These are phyloP conservation scores for Phoxinus phoxinus DNA, from an alignment of 2,113 vertebrate genomes.

Conservation along the genomic window DNA sequence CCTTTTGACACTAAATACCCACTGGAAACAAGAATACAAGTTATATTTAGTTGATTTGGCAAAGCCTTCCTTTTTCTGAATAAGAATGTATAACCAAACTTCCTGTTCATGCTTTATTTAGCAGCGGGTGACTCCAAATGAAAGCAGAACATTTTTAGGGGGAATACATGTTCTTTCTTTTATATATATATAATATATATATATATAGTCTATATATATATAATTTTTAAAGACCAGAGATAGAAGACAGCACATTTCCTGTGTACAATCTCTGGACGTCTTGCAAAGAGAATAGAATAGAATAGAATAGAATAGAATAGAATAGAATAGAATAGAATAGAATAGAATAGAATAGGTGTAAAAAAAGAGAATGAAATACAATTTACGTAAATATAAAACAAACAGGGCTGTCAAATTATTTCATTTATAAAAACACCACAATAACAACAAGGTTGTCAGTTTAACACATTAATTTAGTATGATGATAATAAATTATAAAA, in stretches of 20 bases:
- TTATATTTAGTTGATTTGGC: background rate
- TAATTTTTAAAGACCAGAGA: background rate
- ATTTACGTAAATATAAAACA: background rate
- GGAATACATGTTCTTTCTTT: background rate
- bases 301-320: background rate
- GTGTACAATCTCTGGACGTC: background rate
- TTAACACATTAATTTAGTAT: background rate
- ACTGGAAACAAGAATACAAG: conserved; percentile 17
- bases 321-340: too few relatives aligned
- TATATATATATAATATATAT: too few relatives aligned
- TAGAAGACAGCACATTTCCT: background rate
- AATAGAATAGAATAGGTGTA: too few relatives aligned
- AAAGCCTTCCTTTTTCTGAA: background rate
- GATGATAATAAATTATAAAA: background rate
- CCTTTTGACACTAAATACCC: conserved; percentile 50
- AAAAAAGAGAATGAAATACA: too few relatives aligned
- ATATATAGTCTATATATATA: too few relatives aligned
- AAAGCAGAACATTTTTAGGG: background rate
- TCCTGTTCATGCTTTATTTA: conserved; percentile 22
- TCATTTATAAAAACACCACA: too few relatives aligned
- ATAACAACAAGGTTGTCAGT: too few relatives aligned
- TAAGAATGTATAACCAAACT: background rate
- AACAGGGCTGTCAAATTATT: background rate
- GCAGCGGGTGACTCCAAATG: background rate
- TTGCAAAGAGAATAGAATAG: background rate